phyloP scores from a whole-genome alignment of 2,888 invertebrate species.

The Cephus nigrinus region DNA sequence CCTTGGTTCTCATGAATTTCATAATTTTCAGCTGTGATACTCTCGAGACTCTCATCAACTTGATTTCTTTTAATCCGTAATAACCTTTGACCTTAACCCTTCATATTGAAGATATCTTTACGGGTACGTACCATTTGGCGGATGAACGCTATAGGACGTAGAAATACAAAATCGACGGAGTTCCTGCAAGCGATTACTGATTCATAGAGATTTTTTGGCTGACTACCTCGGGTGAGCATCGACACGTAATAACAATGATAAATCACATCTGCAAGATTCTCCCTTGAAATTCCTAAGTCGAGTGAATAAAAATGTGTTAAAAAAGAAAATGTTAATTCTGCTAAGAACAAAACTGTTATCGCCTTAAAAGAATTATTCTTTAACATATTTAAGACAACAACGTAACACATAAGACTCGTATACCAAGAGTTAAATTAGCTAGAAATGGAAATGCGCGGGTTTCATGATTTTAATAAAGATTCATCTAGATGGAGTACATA shows the following conservation, averaged over 20 bases:
- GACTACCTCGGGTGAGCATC: slow-evolving; percentile 24
- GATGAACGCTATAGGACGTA: neutral
- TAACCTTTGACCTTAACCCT: neutral
- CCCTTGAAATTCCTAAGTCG: neutral
- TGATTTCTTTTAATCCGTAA: neutral
- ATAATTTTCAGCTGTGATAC: slow-evolving; percentile 1
- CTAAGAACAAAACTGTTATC: neutral
- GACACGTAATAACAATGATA: slow-evolving; percentile 8
- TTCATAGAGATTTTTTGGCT: slow-evolving; percentile 22
- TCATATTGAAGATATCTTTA: neutral
- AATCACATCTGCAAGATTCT: neutral
- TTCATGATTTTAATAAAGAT: neutral
- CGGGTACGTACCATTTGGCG: neutral
- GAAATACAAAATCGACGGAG: neutral
- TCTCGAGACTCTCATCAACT: neutral
- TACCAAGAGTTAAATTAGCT: neutral
- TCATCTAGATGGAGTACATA: neutral
- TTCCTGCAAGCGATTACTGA: slow-evolving; percentile 1
- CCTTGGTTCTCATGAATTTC: slow-evolving; percentile 22
- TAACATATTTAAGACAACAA: neutral
- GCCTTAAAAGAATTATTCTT: neutral
- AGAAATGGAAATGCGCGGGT: neutral
- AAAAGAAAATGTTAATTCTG: neutral
- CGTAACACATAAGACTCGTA: neutral
- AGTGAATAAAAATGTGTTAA: neutral